A percentile compares a stretch with the other conserved stretches of the same genome.
These are phyloP conservation scores for Drosophila bocki DNA, from an alignment of 1,140 invertebrate species.

Conservation along the genomic window DNA sequence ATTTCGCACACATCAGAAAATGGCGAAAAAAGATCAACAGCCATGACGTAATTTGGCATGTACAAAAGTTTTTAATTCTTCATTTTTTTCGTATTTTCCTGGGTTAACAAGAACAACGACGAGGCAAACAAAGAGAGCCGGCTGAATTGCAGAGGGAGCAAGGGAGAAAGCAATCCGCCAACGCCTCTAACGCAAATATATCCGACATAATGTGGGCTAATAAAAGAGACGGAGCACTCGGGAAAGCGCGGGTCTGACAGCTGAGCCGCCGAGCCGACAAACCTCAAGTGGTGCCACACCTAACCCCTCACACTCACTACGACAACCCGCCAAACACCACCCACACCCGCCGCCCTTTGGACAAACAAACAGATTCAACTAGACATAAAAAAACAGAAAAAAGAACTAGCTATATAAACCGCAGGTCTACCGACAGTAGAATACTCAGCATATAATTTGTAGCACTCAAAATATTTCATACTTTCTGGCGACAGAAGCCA, in stretches of 20 bases:
- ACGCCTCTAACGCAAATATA: conserved; percentile 60
- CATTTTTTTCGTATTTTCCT: conserved; percentile 28
- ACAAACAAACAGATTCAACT: conserved; percentile 57
- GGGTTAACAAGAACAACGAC: conserved; percentile 43
- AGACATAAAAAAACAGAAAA: conserved; percentile 42
- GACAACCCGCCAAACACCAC: conserved; percentile 2
- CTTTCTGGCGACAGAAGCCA: too few species aligned
- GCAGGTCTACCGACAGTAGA: not conserved
- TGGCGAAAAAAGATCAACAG: conserved; percentile 32
- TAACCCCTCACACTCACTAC: conserved; percentile 15
- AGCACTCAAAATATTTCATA: not conserved
- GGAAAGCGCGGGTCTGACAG: conserved; percentile 24
- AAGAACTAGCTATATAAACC: not conserved
- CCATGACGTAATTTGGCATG: conserved; percentile 73
- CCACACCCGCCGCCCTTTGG: conserved; percentile 7
- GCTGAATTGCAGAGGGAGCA: conserved; percentile 5
- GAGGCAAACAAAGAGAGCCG: conserved; percentile 26
- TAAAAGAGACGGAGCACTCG: conserved; percentile 36
- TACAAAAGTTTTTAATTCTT: conserved; percentile 64
- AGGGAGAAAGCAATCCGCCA: conserved; percentile 37
- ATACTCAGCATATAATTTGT: not conserved
- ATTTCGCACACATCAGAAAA: conserved; percentile 31
- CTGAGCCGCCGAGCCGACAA: conserved; percentile 58
- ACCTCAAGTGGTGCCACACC: conserved; percentile 62
- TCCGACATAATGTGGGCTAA: conserved; percentile 69